Conservation (phyloP, 2,113 vertebrate genomes). For the Ramphastos sulfuratus region DNA sequence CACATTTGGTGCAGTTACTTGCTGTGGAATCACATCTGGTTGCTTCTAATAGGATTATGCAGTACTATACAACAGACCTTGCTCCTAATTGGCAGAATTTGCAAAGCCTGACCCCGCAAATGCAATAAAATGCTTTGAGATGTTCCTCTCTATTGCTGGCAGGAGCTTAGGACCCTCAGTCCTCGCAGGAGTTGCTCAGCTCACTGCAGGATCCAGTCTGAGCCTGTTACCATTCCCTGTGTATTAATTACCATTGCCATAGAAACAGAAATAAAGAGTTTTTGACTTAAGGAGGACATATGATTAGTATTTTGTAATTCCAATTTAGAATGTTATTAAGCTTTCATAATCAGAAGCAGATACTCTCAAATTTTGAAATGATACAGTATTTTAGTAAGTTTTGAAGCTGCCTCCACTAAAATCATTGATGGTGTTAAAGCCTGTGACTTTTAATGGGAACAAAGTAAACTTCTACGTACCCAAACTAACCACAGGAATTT, state of each 20-base stretch:
- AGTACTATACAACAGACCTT: neutral
- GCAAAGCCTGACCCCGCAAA: neutral
- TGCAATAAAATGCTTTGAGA: neutral
- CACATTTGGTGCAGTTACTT: neutral
- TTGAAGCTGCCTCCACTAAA: constrained; percentile 11
- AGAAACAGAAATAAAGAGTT: constrained; percentile 24
- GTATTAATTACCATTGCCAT: constrained; percentile 11
- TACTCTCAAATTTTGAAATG: neutral
- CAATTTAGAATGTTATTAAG: constrained; percentile 47
- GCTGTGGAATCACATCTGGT: neutral
- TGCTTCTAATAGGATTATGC: neutral
- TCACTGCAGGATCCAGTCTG: neutral
- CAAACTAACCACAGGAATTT: neutral
- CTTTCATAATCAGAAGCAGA: constrained; percentile 27
- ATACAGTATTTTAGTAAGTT: neutral
- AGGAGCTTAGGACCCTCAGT: neutral
- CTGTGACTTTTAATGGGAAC: neutral
- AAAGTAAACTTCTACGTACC: neutral
- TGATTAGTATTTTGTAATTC: constrained; percentile 18
- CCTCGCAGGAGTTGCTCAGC: neutral
- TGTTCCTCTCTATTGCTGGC: neutral
- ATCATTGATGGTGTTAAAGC: neutral
- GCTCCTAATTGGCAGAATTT: neutral
- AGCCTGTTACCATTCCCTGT: neutral
- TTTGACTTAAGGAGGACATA: constrained; percentile 33